Percentiles rank a stretch among this genome's conserved stretches.
Evolutionary conservation across 2,888 invertebrate genomes (phyloP).

Genomic region (Plagodis dolabraria): DNA sequence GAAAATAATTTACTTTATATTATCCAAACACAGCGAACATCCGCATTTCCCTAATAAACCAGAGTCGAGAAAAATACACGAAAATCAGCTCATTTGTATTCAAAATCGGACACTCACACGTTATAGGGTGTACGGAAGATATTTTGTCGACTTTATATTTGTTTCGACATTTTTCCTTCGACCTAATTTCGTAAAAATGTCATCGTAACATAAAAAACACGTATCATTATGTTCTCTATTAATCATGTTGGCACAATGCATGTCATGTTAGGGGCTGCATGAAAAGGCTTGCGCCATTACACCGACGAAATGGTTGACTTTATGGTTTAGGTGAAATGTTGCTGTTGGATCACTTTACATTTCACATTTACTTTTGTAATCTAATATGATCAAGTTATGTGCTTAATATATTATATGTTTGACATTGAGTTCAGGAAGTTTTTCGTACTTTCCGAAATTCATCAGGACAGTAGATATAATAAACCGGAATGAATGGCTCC

Average conservation of each 20-base stretch:
- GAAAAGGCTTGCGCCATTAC: slow-evolving; percentile 73
- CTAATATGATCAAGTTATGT: too few relatives aligned
- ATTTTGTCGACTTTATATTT: slow-evolving; percentile 39
- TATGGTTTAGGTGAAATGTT: slow-evolving; percentile 47
- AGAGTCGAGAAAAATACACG: slow-evolving; percentile 35
- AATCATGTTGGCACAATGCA: slow-evolving; percentile 79
- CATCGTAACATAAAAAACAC: slow-evolving; percentile 65
- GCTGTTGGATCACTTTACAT: slow-evolving; percentile 2
- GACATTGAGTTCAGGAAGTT: too few relatives aligned
- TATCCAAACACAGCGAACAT: slow-evolving; percentile 34
- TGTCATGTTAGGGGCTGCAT: slow-evolving; percentile 65
- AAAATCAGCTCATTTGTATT: slow-evolving; percentile 55
- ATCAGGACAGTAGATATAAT: too few relatives aligned
- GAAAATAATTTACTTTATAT: slow-evolving; percentile 39
- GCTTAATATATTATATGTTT: too few relatives aligned
- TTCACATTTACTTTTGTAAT: too few relatives aligned
- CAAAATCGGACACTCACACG: slow-evolving; percentile 45
- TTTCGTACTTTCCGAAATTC: too few relatives aligned
- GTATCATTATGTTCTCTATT: slow-evolving; percentile 76
- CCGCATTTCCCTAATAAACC: slow-evolving; percentile 43
- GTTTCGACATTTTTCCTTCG: slow-evolving; percentile 47
- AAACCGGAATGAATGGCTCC: too few relatives aligned
- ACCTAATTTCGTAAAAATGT: slow-evolving; percentile 70
- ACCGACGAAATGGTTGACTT: slow-evolving; percentile 63
- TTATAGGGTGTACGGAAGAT: slow-evolving; percentile 38